phyloP scores from a whole-genome alignment of 2,113 vertebrate genomes.

The Siphamia tubifer region DNA sequence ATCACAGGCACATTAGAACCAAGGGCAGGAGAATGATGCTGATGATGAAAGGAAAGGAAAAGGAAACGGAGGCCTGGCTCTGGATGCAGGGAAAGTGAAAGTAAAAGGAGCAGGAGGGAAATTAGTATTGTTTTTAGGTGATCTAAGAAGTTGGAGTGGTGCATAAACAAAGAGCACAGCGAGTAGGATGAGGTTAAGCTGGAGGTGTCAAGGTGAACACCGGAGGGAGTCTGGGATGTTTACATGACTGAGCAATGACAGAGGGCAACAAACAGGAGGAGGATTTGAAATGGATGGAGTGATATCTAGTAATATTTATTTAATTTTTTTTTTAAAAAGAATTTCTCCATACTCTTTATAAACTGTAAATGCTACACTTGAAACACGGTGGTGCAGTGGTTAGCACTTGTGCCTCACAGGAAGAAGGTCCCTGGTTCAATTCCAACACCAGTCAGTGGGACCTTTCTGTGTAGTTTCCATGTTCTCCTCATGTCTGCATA shows the following conservation, averaged over 20 bases:
- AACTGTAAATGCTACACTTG: too few relatives aligned
- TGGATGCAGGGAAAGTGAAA: background rate
- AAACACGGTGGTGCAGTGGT: too few relatives aligned
- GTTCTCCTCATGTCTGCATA: too few relatives aligned
- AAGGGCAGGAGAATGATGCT: background rate
- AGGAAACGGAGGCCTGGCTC: background rate
- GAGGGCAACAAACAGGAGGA: background rate
- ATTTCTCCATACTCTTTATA: too few relatives aligned
- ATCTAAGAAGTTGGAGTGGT: background rate
- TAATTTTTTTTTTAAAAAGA: too few relatives aligned
- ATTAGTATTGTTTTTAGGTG: background rate
- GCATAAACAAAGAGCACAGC: background rate
- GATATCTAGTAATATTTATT: too few relatives aligned
- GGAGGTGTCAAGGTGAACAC: conserved; percentile 20
- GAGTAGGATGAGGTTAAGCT: background rate
- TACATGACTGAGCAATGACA: conserved; percentile 15
- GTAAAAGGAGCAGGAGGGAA: background rate
- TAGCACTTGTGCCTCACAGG: too few relatives aligned
- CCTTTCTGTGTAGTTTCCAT: too few relatives aligned
- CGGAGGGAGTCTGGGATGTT: background rate
- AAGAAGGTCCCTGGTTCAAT: too few relatives aligned
- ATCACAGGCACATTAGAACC: background rate
- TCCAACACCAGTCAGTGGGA: too few relatives aligned
- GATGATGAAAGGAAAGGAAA: conserved; percentile 9
- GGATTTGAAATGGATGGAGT: too few relatives aligned